Evolutionary conservation across 2,113 vertebrate genomes (phyloP).

Genomic region (Calidris pugnax): DNA sequence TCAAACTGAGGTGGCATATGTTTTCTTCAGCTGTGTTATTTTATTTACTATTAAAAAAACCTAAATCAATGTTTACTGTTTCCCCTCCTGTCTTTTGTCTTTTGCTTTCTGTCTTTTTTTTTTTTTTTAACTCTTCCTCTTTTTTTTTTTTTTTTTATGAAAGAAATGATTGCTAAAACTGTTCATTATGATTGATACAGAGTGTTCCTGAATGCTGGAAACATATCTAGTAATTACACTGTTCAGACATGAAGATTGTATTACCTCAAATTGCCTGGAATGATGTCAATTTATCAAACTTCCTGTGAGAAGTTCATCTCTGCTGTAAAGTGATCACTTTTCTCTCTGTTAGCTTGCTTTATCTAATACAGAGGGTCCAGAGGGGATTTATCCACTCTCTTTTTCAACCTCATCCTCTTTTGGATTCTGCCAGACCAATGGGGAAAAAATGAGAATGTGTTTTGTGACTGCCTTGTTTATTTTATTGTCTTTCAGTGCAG

Average conservation of each 20-base stretch:
- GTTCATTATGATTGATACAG: conserved; percentile 26
- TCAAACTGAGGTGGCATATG: neutral
- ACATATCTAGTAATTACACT: conserved; percentile 58
- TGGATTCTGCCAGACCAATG: conserved; percentile 3
- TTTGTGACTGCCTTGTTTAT: conserved; percentile 51
- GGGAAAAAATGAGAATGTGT: neutral
- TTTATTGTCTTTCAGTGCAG: neutral
- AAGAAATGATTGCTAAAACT: conserved; percentile 8
- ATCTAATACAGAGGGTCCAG: conserved; percentile 46
- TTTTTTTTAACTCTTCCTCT: no score
- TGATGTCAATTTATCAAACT: conserved; percentile 69
- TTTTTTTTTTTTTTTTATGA: neutral
- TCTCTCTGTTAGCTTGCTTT: conserved; percentile 49
- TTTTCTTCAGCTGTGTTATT: neutral
- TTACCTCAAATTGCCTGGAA: conserved; percentile 70
- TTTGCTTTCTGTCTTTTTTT: neutral
- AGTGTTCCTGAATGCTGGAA: conserved; percentile 51
- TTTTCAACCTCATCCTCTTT: conserved; percentile 29
- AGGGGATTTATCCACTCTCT: conserved; percentile 7
- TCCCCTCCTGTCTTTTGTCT: neutral
- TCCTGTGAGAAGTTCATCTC: conserved; percentile 50
- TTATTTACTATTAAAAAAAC: conserved; percentile 1
- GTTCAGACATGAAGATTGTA: conserved; percentile 59
- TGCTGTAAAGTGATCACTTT: conserved; percentile 17
- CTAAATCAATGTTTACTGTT: neutral